Evolutionary conservation across 1,140 invertebrate genomes (phyloP).

Genomic region (Neomicropteryx cornuta): DNA sequence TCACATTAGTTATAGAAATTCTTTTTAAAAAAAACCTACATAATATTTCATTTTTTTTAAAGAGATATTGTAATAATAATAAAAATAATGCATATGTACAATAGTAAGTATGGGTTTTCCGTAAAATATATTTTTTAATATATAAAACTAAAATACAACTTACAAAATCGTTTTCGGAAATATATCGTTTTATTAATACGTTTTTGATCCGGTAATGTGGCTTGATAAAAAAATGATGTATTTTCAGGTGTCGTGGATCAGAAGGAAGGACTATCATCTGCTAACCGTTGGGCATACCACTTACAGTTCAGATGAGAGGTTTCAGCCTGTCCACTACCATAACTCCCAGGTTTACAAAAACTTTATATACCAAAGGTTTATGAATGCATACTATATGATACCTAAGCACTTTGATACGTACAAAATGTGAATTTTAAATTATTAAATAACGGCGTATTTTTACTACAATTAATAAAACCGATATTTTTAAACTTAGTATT

Average conservation of each 20-base stretch:
- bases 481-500: no score
- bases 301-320: conserved; percentile 36
- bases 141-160: not conserved
- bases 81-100: not conserved
- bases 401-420: not conserved
- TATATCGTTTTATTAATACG: conserved; percentile 5
- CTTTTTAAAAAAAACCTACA: no score
- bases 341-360: conserved; percentile 17
- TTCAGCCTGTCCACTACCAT: conserved; percentile 19
- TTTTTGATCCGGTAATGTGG: not conserved
- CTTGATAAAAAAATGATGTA: no score
- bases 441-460: no score
- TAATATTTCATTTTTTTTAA: no score
- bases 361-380: no score
- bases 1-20: no score
- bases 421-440: not conserved
- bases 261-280: conserved; percentile 34
- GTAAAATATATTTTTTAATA: not conserved
- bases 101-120: not conserved
- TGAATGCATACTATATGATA: no score
- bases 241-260: conserved; percentile 28
- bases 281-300: conserved; percentile 36
- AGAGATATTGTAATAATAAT: not conserved
- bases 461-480: no score
- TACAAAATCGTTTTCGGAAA: not conserved